Conservation (phyloP, 64 coral and sea anemone genomes). For the Stylophora pistillata region DNA sequence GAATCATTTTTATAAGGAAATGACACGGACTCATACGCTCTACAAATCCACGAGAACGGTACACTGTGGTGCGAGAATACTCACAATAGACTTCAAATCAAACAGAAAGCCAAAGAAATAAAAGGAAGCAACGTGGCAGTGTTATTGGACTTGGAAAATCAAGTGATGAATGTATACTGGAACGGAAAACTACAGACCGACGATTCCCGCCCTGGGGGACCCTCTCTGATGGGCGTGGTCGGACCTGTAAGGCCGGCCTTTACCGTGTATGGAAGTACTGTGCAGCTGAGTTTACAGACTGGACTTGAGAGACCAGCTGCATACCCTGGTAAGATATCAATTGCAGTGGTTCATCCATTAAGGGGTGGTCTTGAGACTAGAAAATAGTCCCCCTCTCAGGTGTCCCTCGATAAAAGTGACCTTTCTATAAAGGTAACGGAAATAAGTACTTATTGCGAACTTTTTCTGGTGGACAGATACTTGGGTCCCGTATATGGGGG, state of each 20-base stretch:
- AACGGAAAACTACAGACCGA: slow-evolving; percentile 83
- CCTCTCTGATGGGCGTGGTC: slow-evolving; percentile 57
- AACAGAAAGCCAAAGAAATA: slow-evolving; percentile 70
- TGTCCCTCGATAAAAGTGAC: too few relatives aligned
- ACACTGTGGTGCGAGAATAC: slow-evolving; percentile 70
- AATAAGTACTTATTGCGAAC: too few relatives aligned
- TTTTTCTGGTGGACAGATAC: too few relatives aligned
- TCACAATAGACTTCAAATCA: slow-evolving; percentile 61
- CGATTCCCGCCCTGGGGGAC: slow-evolving; percentile 65
- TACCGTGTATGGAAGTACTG: slow-evolving; percentile 61
- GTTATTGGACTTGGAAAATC: slow-evolving; percentile 65
- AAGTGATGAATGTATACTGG: slow-evolving; percentile 73
- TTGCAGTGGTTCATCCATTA: not conserved
- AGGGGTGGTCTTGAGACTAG: too few relatives aligned
- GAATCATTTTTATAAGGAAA: slow-evolving; percentile 35
- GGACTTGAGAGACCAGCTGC: slow-evolving; percentile 51
- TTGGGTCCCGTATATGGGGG: too few relatives aligned
- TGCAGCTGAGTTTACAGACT: slow-evolving; percentile 72
- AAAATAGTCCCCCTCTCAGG: too few relatives aligned
- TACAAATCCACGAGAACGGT: slow-evolving; percentile 78
- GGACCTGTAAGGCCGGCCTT: slow-evolving; percentile 76
- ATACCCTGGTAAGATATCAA: slow-evolving; percentile 45
- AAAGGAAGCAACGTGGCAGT: slow-evolving; percentile 86
- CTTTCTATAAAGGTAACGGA: too few relatives aligned
- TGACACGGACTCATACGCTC: slow-evolving; percentile 58